phyloP scores from a whole-genome alignment of 2,113 vertebrate genomes.

The Siniperca knerii region DNA sequence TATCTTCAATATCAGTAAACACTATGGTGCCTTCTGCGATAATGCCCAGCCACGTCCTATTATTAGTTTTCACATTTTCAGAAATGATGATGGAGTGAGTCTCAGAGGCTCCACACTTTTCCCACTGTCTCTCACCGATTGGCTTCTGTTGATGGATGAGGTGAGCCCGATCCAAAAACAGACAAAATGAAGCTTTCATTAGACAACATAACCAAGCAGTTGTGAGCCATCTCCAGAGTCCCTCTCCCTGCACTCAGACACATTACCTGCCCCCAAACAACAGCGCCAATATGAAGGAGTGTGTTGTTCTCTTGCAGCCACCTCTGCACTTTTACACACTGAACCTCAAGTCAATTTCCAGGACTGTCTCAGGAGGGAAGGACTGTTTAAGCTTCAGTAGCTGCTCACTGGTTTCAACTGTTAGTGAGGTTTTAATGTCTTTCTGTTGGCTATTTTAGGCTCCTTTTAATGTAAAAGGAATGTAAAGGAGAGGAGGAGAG shows the following conservation, averaged over 20 bases:
- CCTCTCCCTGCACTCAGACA: slow-evolving; percentile 40
- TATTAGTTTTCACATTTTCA: slow-evolving; percentile 65
- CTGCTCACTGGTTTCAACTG: slow-evolving; percentile 21
- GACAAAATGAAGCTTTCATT: slow-evolving; percentile 70
- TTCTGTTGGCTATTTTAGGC: slow-evolving; percentile 33
- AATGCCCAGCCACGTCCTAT: slow-evolving; percentile 32
- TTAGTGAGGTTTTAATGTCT: slow-evolving; percentile 30
- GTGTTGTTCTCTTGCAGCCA: slow-evolving; percentile 41
- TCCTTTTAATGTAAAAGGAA: slow-evolving; percentile 22
- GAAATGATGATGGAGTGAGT: slow-evolving; percentile 33
- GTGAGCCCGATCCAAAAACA: slow-evolving; percentile 36
- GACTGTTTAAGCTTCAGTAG: slow-evolving; percentile 30
- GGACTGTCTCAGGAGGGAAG: slow-evolving; percentile 14
- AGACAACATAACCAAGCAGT: slow-evolving; percentile 54
- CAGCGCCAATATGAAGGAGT: slow-evolving; percentile 49
- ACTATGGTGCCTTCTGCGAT: slow-evolving; percentile 21
- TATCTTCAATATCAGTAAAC: slow-evolving; percentile 11
- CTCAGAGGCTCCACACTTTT: slow-evolving; percentile 28
- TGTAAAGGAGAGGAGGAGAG: background rate
- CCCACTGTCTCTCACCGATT: slow-evolving; percentile 39
- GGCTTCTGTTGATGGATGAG: slow-evolving; percentile 68
- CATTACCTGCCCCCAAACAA: slow-evolving; percentile 58
- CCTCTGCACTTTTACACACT: slow-evolving; percentile 52
- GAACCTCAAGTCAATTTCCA: slow-evolving; percentile 55
- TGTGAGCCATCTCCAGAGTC: slow-evolving; percentile 42